Evolutionary conservation across 2,113 vertebrate species (phyloP), one percentile per base, ranked within the genome.

Genomic region (Elgaria multicarinata): DNA sequence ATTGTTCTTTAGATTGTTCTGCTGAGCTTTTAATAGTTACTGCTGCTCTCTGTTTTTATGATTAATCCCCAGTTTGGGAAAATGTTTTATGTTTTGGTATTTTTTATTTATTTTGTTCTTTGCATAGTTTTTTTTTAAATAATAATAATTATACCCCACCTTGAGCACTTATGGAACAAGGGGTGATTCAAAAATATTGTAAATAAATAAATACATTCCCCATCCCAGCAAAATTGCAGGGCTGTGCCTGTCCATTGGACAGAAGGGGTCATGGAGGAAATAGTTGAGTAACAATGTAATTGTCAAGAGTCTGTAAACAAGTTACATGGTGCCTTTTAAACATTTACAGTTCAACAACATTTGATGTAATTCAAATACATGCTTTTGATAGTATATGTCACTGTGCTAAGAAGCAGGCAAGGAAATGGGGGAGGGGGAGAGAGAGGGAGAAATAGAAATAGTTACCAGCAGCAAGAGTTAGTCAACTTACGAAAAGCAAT

Each of bases 401-500:
- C 75, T 86, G 55, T 22, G 2, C 13, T 81, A 62, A 18, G 55
- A 83, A 44, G 24, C 58, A 42, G 77, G 18, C 31, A 76, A 79
- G 24, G 2, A 50, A 16, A 12, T 6, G 62, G 14, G 31, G 88
- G 8, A 8, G 36, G 12, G 36, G 86, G 87, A 89, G 33, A 39
- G 50, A 1, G 9, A 75, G n/a, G n/a, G n/a, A n/a, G n/a, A n/a
- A n/a, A n/a, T n/a, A n/a, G n/a, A n/a, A n/a, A n/a, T n/a, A n/a
- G n/a, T 71, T 74, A 22, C 6, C n/a, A 87, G 74, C 9, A 75
- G 13, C 26, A 91, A 89, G 69, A 46, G 86, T 94, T 86, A 80
- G 71, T 90, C 69, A 81, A 79, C 83, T 2, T 72, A 91, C 93
- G 84, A 91, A 94, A 91, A 89, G 50, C 66, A 80, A 89, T 89